Evolutionary conservation across 2,113 vertebrate genomes (phyloP).

Genomic region (Lophura nycthemera): DNA sequence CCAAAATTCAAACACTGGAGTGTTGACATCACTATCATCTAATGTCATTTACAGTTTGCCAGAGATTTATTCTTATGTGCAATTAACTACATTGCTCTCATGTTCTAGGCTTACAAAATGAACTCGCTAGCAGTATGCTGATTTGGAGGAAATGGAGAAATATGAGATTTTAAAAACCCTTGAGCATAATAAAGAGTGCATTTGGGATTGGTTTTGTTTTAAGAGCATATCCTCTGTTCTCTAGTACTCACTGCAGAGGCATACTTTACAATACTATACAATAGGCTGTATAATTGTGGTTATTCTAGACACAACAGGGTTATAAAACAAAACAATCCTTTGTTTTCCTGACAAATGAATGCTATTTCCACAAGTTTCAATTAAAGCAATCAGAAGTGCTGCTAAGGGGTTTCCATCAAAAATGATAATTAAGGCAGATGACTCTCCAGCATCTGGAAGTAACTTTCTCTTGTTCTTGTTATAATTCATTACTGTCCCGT

Average conservation of each 20-base stretch:
- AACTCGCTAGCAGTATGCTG: neutral
- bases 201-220: neutral
- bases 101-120: neutral
- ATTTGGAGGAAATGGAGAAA: neutral
- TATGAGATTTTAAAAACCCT: neutral
- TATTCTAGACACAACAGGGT: neutral
- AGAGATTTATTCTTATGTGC: neutral
- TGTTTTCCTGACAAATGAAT: slow-evolving; percentile 10
- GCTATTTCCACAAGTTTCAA: slow-evolving; percentile 19
- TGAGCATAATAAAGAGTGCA: neutral
- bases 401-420: slow-evolving; percentile 2
- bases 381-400: slow-evolving; percentile 26
- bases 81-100: neutral
- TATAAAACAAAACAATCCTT: neutral
- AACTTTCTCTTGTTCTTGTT: neutral
- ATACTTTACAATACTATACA: neutral
- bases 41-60: neutral
- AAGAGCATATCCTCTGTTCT: neutral
- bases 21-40: neutral
- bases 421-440: slow-evolving; percentile 19
- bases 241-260: neutral
- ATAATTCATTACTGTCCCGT: neutral
- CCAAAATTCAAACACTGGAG: neutral
- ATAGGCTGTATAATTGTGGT: neutral
- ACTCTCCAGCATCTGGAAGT: neutral